These are phyloP conservation scores for Hassar affinis DNA, from an alignment of 2,113 vertebrate species.

Conservation along the genomic window DNA sequence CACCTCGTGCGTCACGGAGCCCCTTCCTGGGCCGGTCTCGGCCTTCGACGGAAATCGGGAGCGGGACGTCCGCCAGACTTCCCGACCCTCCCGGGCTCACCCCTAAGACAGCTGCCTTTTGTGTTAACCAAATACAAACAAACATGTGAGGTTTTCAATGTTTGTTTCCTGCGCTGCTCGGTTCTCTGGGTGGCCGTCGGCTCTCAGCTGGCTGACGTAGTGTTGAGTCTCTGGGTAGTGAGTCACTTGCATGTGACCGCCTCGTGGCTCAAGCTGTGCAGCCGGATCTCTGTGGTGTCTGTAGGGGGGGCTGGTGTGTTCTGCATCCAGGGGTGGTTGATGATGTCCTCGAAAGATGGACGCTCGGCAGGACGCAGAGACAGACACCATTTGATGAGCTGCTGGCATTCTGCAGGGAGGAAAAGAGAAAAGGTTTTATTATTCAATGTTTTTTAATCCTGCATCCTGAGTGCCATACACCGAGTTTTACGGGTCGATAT, in stretches of 20 bases:
- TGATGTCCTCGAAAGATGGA: slow-evolving; percentile 88
- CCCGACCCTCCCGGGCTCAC: neutral
- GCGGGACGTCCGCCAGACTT: neutral
- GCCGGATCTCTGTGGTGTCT: slow-evolving; percentile 78
- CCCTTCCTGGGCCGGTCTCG: slow-evolving; percentile 1
- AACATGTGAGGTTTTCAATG: slow-evolving; percentile 33
- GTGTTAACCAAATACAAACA: neutral
- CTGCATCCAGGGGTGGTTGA: slow-evolving; percentile 93
- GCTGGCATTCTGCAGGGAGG: slow-evolving; percentile 81
- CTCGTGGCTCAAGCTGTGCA: slow-evolving; percentile 85
- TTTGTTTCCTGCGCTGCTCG: slow-evolving; percentile 36
- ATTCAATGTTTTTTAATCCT: too few relatives aligned
- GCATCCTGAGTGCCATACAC: too few relatives aligned
- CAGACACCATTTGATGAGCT: slow-evolving; percentile 89
- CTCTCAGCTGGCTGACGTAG: slow-evolving; percentile 14
- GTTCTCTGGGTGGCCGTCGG: slow-evolving; percentile 9
- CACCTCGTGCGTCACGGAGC: neutral
- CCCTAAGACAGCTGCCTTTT: slow-evolving; percentile 19
- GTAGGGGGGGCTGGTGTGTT: slow-evolving; percentile 71
- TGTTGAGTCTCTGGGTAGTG: slow-evolving; percentile 8
- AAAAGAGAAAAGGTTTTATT: neutral
- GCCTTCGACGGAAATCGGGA: neutral
- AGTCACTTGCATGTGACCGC: slow-evolving; percentile 64
- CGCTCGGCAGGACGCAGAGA: slow-evolving; percentile 84
- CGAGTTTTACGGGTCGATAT: too few relatives aligned